phyloP scores from a whole-genome alignment of 2,888 invertebrate genomes.

The Rhagophthalmus giganteus region DNA sequence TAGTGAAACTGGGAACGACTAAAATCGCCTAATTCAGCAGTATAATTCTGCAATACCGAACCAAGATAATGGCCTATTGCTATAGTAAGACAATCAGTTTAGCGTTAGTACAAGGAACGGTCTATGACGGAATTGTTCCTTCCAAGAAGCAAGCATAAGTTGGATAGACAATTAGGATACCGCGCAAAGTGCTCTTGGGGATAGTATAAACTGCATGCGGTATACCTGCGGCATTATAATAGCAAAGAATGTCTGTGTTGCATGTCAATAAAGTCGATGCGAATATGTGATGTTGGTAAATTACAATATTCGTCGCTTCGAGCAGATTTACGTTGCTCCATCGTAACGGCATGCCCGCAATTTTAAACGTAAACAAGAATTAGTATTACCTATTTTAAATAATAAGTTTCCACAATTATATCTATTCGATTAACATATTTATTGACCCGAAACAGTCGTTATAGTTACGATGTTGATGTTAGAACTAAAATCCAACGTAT shows the following conservation, averaged over 20 bases:
- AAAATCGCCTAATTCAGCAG: constrained; percentile 8
- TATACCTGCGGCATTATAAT: constrained; percentile 23
- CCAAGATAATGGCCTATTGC: constrained; percentile 20
- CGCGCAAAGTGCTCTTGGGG: constrained; percentile 16
- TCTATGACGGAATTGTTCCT: constrained; percentile 12
- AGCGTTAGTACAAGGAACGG: constrained; percentile 10
- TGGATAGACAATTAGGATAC: constrained; percentile 20
- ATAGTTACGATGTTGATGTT: no score
- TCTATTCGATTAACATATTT: no score
- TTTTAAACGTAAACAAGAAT: neutral
- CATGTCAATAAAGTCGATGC: constrained; percentile 15
- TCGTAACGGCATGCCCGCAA: neutral
- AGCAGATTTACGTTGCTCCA: neutral
- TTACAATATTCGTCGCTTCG: neutral
- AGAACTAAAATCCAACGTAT: no score
- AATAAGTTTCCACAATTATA: no score
- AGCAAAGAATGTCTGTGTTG: constrained; percentile 18
- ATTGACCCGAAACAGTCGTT: no score
- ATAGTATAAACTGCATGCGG: constrained; percentile 22
- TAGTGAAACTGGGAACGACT: constrained; percentile 15
- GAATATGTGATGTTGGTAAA: constrained; percentile 7
- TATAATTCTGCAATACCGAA: constrained; percentile 14
- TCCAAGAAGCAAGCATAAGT: constrained; percentile 8
- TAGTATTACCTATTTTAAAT: no score
- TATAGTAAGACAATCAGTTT: constrained; percentile 18